These are phyloP conservation scores for Theristicus caerulescens DNA, from an alignment of 2,113 vertebrate species.

Conservation along the genomic window DNA sequence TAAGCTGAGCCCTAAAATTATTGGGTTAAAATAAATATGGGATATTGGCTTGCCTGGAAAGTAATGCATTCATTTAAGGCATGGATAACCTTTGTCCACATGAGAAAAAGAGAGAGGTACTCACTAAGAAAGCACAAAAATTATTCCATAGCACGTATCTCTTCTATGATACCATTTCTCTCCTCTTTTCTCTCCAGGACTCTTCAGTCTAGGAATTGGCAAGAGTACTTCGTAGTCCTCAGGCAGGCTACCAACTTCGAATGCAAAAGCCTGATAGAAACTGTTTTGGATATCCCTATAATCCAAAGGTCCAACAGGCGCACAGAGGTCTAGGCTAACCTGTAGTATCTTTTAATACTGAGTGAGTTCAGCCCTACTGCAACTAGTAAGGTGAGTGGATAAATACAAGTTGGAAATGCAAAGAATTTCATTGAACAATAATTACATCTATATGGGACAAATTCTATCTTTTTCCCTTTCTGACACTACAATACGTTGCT, in stretches of 20 bases:
- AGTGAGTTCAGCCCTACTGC: neutral
- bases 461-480: neutral
- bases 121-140: neutral
- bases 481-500: neutral
- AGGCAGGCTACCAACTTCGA: neutral
- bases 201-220: neutral
- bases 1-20: neutral
- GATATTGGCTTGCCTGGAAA: neutral
- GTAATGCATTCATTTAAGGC: neutral
- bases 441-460: neutral
- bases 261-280: neutral
- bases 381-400: neutral
- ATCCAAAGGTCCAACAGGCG: rapidly evolving
- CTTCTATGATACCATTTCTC: neutral
- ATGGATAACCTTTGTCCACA: neutral
- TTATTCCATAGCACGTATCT: neutral
- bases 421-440: neutral
- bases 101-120: neutral
- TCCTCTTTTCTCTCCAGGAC: neutral
- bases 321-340: neutral
- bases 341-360: neutral
- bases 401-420: neutral
- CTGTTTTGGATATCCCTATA: neutral
- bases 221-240: neutral
- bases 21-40: neutral